Conservation (phyloP, 2,888 invertebrate species). For the Tipula lateralis region DNA sequence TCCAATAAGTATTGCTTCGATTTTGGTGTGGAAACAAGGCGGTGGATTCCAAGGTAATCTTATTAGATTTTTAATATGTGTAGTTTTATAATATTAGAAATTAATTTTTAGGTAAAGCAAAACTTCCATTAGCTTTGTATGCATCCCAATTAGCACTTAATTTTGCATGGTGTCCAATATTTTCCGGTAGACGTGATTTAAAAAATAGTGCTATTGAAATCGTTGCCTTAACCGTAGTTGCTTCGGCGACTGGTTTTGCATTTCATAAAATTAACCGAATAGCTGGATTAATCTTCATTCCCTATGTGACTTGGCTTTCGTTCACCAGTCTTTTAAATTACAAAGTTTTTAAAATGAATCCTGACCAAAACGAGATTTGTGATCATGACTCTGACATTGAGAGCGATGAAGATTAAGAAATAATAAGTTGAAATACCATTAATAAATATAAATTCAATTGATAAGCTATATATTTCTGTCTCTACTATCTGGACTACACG, state of each 20-base stretch:
- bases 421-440: too few species aligned
- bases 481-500: too few species aligned
- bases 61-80: conserved; percentile 45
- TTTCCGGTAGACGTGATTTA: conserved; percentile 68
- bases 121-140: conserved; percentile 65
- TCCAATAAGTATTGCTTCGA: conserved; percentile 79
- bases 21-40: conserved; percentile 71
- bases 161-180: conserved; percentile 82
- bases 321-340: conserved; percentile 67
- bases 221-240: conserved; percentile 54
- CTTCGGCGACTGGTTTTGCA: conserved; percentile 54
- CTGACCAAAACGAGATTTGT: too few species aligned
- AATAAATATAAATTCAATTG: too few species aligned
- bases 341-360: conserved; percentile 31
- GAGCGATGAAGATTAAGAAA: too few species aligned
- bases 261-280: conserved; percentile 60
- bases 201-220: conserved; percentile 61
- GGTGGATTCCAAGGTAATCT: conserved; percentile 59
- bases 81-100: not conserved
- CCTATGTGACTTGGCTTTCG: conserved; percentile 70
- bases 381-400: too few species aligned
- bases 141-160: conserved; percentile 71
- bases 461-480: too few species aligned
- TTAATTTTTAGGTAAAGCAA: conserved; percentile 48
- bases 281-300: conserved; percentile 65